A percentile compares a stretch with the other conserved stretches of the same genome.
These are phyloP conservation scores for Pseudonaja textilis DNA, from an alignment of 2,113 vertebrate species.

Conservation along the genomic window DNA sequence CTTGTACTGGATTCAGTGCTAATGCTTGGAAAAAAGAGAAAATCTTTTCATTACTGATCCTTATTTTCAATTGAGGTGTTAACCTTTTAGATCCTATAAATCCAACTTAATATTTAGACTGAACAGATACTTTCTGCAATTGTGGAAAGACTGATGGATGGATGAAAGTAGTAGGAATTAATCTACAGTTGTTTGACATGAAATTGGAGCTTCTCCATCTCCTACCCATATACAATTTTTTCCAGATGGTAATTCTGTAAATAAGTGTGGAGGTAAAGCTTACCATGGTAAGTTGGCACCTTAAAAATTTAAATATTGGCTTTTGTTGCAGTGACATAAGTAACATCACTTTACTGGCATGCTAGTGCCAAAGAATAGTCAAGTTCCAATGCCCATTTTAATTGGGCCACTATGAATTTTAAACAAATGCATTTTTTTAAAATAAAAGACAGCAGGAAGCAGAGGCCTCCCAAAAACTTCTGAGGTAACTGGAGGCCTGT, in stretches of 20 bases:
- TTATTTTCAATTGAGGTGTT: background rate
- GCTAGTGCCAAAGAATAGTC: background rate
- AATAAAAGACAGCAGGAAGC: background rate
- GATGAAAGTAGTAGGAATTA: background rate
- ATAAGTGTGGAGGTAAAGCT: background rate
- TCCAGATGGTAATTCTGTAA: background rate
- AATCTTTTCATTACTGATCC: background rate
- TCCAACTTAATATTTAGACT: background rate
- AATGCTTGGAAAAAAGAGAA: fast-evolving
- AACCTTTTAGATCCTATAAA: background rate
- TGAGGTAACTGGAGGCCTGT: background rate
- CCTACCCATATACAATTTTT: background rate
- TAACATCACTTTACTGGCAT: background rate
- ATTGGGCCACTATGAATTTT: background rate
- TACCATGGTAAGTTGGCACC: background rate
- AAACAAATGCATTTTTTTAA: background rate
- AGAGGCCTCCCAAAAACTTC: background rate
- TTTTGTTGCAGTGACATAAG: background rate
- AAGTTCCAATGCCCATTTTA: background rate
- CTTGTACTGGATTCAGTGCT: background rate
- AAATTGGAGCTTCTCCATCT: background rate
- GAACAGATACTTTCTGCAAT: background rate
- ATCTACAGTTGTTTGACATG: background rate
- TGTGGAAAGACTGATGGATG: background rate
- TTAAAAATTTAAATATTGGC: background rate